Percentiles rank a stretch among this genome's conserved stretches.
Evolutionary conservation across 2,113 vertebrate genomes (phyloP).

Genomic region (Dryoscopus gambensis): DNA sequence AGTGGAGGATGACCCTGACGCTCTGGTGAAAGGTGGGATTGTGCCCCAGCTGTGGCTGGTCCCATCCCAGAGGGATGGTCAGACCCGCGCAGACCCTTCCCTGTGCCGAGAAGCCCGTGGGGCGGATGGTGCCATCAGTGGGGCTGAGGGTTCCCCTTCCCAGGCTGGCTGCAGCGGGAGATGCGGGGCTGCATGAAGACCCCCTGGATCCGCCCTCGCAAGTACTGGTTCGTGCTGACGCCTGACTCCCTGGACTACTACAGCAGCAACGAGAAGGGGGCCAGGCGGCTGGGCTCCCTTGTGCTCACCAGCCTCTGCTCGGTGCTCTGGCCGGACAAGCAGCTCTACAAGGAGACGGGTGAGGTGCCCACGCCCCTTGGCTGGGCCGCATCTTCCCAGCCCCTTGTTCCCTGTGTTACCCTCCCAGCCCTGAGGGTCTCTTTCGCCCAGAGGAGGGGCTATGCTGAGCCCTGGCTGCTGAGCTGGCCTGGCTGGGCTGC

Average conservation of each 20-base stretch:
- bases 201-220: slow-evolving; percentile 87
- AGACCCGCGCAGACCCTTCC: background rate
- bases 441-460: fast-evolving
- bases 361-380: background rate
- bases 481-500: background rate
- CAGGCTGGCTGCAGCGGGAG: slow-evolving; percentile 92
- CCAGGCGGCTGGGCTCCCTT: slow-evolving; percentile 84
- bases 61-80: background rate
- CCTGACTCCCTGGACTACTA: slow-evolving; percentile 93
- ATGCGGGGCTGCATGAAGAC: slow-evolving; percentile 75
- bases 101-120: fast-evolving
- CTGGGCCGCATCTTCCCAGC: fast-evolving
- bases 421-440: background rate
- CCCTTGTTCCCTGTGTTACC: fast-evolving
- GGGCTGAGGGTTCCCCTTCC: background rate
- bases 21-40: slow-evolving; percentile 85
- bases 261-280: slow-evolving; percentile 82
- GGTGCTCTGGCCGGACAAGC: slow-evolving; percentile 92
- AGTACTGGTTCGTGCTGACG: slow-evolving; percentile 93
- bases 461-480: fast-evolving
- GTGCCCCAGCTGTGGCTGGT: background rate
- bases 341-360: slow-evolving; percentile 92
- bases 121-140: fast-evolving
- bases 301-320: slow-evolving; percentile 95
- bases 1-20: slow-evolving; percentile 81